Conservation (phyloP, 1,140 invertebrate species). For the Leptinotarsa lineolata region DNA sequence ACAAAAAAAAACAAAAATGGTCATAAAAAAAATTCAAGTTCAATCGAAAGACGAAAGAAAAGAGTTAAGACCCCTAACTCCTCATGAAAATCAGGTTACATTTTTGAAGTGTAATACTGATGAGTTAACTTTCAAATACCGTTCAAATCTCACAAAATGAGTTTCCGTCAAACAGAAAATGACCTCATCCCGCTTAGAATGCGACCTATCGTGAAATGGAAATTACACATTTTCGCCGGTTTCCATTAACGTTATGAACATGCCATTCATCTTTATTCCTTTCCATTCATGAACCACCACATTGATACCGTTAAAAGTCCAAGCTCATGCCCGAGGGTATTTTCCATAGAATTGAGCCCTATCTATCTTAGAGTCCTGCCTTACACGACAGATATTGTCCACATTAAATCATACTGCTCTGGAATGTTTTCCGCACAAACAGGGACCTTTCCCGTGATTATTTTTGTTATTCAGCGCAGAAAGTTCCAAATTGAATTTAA, state of each 20-base stretch:
- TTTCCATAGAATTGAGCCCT: neutral
- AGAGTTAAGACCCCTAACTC: too few relatives aligned
- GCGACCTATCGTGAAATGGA: neutral
- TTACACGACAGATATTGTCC: conserved; percentile 13
- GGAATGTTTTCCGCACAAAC: conserved; percentile 10
- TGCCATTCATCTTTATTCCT: neutral
- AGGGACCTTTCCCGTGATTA: neutral
- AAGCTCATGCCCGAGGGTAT: neutral
- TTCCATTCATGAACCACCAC: neutral
- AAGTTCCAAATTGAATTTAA: conserved; percentile 11
- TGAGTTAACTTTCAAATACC: too few relatives aligned
- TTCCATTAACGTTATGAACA: conserved; percentile 6
- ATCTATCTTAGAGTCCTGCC: conserved; percentile 16
- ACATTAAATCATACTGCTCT: conserved; percentile 18
- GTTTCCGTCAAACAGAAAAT: too few relatives aligned
- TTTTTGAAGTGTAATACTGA: too few relatives aligned
- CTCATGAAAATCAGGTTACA: too few relatives aligned
- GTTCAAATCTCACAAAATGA: too few relatives aligned
- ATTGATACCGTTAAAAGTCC: neutral
- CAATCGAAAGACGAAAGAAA: too few relatives aligned
- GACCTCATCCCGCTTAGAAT: neutral
- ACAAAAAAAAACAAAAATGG: too few relatives aligned
- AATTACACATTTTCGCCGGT: neutral
- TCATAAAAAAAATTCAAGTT: too few relatives aligned
- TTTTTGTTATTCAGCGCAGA: neutral